Conservation (phyloP, 2,797 vertebrate genomes). For the Lepus oiostolus region DNA sequence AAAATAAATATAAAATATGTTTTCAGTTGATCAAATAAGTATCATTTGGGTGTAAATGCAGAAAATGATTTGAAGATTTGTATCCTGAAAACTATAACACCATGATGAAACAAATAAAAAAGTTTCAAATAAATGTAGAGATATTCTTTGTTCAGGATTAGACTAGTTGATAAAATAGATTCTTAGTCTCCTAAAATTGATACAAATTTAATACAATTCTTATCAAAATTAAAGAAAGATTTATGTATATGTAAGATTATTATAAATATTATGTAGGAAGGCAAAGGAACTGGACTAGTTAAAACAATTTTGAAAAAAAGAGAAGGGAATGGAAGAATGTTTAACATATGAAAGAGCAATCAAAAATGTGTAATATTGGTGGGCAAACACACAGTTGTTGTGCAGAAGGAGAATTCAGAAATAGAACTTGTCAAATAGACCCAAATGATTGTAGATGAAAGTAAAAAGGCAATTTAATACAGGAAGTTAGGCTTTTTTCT, state of each 20-base stretch:
- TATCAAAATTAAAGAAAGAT: background rate
- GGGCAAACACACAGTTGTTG: background rate
- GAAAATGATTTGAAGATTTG: background rate
- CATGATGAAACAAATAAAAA: background rate
- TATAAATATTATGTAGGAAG: background rate
- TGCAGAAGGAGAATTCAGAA: background rate
- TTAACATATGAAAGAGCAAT: background rate
- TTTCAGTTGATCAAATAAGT: background rate
- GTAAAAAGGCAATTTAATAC: background rate
- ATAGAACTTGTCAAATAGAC: background rate
- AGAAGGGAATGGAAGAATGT: background rate
- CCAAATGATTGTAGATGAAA: background rate
- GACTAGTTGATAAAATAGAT: background rate
- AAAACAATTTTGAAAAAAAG: background rate
- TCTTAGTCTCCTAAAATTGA: background rate
- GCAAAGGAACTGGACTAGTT: background rate
- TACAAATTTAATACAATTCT: background rate
- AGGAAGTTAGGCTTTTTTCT: background rate
- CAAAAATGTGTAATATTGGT: background rate
- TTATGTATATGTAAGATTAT: background rate
- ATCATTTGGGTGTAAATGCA: background rate
- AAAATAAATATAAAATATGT: background rate
- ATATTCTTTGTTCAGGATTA: background rate
- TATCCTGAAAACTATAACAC: background rate
- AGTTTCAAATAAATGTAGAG: background rate